Base-by-base conservation (phyloP, 1,140 invertebrate species). In the Drosophila punjabiensis region DNA sequence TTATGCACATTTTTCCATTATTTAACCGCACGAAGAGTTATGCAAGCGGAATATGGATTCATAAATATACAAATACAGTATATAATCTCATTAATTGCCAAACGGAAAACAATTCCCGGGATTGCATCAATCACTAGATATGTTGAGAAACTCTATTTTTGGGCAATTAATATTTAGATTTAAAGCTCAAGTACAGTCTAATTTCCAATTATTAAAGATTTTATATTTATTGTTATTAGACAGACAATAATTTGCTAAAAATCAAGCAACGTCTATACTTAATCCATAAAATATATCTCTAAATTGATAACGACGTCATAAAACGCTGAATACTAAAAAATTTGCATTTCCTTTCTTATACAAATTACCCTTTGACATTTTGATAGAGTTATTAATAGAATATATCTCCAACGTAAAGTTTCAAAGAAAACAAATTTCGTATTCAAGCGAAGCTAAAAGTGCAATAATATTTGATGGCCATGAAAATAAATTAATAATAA, bases 321-420 rank as follows among this genome's bases (percentile, higher is more conserved):
- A 62, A 66, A 18, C 20, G 55, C 33, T 56, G 35, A 56, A 66
- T 32, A 45, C 30, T 14, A 8, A 20, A 67, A 67, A 67, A 67
- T 74, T 74, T 74, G 70, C 70, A 74, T 74, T 74, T 74, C 56
- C 70, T 74, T 74, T 74, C 69, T 74, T 71, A 73, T 73, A 53
- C 55, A 74, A 74, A 62, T 74, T 61, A 61, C 70, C 70, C 69
- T 71, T 74, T 74, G 70, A 74, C 70, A 74, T 74, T 74, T 74
- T 56, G 35, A 74, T 74, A 30, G 30, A 62, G 55, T 43, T 74
- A 74, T 74, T 50, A 74, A 62, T 74, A 74, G 70, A 73, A 74
- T 48, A 71, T n/a, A n/a, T 53, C 43, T 30, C 20, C 70, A 52
- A 61, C 35, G 67, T 73, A 50, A 60, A 61, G 35, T 37, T 74